A percentile compares a stretch with the other conserved stretches of the same genome.
Evolutionary conservation across 1,140 invertebrate genomes (phyloP).

Genomic region (Nasonia longicornis): DNA sequence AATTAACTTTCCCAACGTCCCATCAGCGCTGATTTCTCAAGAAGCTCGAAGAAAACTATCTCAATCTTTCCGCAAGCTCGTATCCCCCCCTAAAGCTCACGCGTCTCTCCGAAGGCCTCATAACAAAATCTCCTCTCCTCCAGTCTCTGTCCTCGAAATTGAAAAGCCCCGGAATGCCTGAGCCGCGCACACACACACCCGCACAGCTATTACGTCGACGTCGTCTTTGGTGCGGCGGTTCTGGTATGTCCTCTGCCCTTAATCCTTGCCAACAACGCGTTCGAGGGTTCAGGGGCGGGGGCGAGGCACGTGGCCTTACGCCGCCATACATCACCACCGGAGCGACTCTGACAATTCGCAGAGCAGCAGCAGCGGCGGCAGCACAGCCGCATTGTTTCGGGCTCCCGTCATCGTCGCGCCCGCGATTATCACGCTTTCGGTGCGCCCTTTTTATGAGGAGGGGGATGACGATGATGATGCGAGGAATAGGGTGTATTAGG

Average conservation of each 20-base stretch:
- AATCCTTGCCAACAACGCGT: constrained; percentile 51
- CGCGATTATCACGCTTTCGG: constrained; percentile 53
- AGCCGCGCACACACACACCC: background rate
- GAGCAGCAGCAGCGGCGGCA: constrained; percentile 37
- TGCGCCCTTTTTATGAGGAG: constrained; percentile 25
- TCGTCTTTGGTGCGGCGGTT: constrained; percentile 39
- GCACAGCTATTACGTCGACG: background rate
- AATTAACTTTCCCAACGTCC: too few relatives aligned
- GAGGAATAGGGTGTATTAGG: background rate
- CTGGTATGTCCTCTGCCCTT: constrained; percentile 48
- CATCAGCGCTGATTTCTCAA: background rate
- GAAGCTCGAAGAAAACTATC: background rate
- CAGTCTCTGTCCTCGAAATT: constrained; percentile 7
- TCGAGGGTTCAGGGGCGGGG: constrained; percentile 38
- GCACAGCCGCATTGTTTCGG: constrained; percentile 60
- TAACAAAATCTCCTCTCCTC: background rate
- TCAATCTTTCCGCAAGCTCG: background rate
- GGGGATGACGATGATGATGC: background rate
- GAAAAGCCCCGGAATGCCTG: background rate
- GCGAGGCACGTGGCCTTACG: constrained; percentile 57
- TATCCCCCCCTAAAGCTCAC: background rate
- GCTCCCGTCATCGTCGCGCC: constrained; percentile 52
- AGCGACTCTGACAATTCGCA: constrained; percentile 55
- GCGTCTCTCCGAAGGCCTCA: background rate
- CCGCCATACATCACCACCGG: constrained; percentile 56